A percentile compares a stretch with the other conserved stretches of the same genome.
Evolutionary conservation across 2,888 invertebrate genomes (phyloP).

Genomic region (Exocentrus adspersus): DNA sequence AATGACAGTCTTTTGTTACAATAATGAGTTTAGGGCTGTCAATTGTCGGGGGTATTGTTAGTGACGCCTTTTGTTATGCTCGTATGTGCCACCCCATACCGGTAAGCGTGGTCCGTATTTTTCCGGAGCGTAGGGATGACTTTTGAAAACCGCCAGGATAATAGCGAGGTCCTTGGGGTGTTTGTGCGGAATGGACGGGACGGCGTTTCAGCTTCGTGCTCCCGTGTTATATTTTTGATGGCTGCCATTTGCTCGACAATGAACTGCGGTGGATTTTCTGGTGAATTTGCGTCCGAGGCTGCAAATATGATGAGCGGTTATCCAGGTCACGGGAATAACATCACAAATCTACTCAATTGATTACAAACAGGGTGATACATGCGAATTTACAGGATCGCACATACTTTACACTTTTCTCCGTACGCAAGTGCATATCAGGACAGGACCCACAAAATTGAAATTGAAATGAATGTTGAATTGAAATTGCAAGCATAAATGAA

Average conservation of each 20-base stretch:
- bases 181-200: constrained; percentile 31
- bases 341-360: too few species aligned
- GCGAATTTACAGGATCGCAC: too few species aligned
- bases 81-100: constrained; percentile 26
- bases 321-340: too few species aligned
- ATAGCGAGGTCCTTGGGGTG: constrained; percentile 41
- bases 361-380: too few species aligned
- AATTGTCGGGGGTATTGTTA: constrained; percentile 59
- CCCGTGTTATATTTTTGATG: constrained; percentile 43
- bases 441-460: too few species aligned
- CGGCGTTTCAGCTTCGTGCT: constrained; percentile 36
- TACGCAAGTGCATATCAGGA: too few species aligned
- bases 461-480: too few species aligned
- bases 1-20: constrained; percentile 64
- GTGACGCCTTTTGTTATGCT: constrained; percentile 41
- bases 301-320: not conserved
- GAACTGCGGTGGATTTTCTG: constrained; percentile 37
- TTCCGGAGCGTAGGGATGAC: constrained; percentile 36
- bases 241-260: constrained; percentile 42
- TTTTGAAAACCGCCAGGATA: constrained; percentile 35
- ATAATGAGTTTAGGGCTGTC: constrained; percentile 64
- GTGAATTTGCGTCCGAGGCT: constrained; percentile 10
- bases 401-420: too few species aligned
- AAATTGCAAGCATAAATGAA: too few species aligned
- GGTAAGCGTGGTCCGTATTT: constrained; percentile 34